Evolutionary conservation across 2,888 invertebrate genomes (phyloP).

Genomic region (Ligdia adustata): DNA sequence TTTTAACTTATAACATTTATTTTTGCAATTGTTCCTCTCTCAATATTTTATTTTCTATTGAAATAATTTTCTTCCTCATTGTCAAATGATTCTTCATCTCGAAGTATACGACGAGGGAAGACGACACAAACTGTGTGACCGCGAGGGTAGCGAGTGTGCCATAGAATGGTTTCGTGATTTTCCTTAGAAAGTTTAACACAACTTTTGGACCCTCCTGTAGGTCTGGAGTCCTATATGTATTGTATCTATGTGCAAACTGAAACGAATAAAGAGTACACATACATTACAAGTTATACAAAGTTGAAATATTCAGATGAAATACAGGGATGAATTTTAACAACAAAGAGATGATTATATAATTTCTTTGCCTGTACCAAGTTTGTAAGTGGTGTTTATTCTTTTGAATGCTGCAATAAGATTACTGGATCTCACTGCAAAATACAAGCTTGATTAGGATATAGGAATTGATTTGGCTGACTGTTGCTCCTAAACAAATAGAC

Average conservation of each 20-base stretch:
- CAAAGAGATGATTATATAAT: too few species aligned
- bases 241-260: conserved; percentile 85
- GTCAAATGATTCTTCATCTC: conserved; percentile 80
- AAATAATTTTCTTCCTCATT: conserved; percentile 64
- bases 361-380: too few species aligned
- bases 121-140: conserved; percentile 78
- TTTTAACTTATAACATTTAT: not conserved
- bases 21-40: too few species aligned
- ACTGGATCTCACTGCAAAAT: too few species aligned
- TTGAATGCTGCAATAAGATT: too few species aligned
- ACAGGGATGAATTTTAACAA: too few species aligned
- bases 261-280: conserved; percentile 46
- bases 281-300: conserved; percentile 1
- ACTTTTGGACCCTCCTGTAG: conserved; percentile 81
- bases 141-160: conserved; percentile 75
- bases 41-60: conserved; percentile 58
- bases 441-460: too few species aligned
- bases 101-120: conserved; percentile 84
- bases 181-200: conserved; percentile 77
- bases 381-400: too few species aligned
- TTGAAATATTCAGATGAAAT: too few species aligned
- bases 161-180: conserved; percentile 80
- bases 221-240: conserved; percentile 86
- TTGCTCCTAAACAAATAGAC: too few species aligned
- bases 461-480: too few species aligned